phyloP scores from a whole-genome alignment of 2,113 vertebrate genomes.

The Ailurus styani region DNA sequence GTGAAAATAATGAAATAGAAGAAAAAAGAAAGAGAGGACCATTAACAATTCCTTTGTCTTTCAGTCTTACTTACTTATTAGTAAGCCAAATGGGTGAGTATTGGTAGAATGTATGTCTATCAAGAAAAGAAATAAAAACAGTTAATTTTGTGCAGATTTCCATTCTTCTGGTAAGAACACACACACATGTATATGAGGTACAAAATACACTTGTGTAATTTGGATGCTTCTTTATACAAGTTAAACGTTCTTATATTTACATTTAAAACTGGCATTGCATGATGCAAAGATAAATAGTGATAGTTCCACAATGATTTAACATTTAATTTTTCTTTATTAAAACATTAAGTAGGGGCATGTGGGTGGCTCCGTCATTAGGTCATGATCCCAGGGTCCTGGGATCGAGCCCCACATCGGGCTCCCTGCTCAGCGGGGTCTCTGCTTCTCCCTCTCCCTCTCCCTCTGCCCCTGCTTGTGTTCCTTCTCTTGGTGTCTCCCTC shows the following conservation, averaged over 20 bases:
- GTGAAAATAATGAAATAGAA: not conserved
- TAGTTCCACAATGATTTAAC: not conserved
- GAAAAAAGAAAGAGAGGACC: not conserved
- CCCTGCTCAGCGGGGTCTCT: no score
- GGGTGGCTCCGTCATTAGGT: no score
- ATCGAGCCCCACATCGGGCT: no score
- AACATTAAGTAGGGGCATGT: not conserved
- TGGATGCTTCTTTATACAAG: not conserved
- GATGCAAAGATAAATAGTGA: not conserved
- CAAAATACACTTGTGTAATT: not conserved
- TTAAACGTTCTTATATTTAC: not conserved
- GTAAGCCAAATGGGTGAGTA: not conserved
- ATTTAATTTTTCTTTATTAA: not conserved
- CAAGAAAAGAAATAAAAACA: not conserved
- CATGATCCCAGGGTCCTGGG: no score
- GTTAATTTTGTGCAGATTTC: not conserved
- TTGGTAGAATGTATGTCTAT: not conserved
- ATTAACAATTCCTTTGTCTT: not conserved
- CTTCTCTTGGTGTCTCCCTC: no score
- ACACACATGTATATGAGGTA: not conserved
- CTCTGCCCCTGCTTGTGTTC: no score
- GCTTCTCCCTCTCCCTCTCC: no score
- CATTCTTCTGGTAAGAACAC: not conserved
- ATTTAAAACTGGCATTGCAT: not conserved
- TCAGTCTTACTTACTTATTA: not conserved